Percentiles rank a stretch among this genome's conserved stretches.
These are phyloP conservation scores for Ivindomyrus marchei DNA, from an alignment of 2,113 vertebrate species.

Conservation along the genomic window DNA sequence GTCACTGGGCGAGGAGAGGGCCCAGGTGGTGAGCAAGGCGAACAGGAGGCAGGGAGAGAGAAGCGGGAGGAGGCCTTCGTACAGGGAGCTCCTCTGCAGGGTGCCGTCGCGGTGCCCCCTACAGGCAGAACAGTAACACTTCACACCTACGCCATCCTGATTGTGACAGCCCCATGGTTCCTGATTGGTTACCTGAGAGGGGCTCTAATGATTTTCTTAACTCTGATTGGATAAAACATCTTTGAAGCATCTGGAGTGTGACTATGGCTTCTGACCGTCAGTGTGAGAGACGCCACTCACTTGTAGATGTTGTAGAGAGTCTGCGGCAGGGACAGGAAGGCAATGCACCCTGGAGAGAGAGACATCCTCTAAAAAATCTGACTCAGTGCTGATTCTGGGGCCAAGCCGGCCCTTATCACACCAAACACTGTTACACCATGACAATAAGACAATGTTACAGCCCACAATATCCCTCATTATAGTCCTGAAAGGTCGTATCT, in stretches of 20 bases:
- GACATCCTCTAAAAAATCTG: neutral
- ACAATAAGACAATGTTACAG: neutral
- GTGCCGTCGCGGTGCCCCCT: slow-evolving; percentile 48
- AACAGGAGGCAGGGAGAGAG: slow-evolving; percentile 47
- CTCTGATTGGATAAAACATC: neutral
- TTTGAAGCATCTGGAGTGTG: neutral
- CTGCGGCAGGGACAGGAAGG: slow-evolving; percentile 48
- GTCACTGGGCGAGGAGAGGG: slow-evolving; percentile 42
- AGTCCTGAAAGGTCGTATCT: neutral
- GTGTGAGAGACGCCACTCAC: slow-evolving; percentile 31
- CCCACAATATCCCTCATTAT: neutral
- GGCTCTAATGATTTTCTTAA: neutral
- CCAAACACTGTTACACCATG: neutral
- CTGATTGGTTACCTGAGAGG: too few species aligned
- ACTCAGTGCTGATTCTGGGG: neutral
- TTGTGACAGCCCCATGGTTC: neutral
- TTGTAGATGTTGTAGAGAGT: slow-evolving; percentile 47
- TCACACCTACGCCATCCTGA: neutral
- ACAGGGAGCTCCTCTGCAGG: slow-evolving; percentile 43
- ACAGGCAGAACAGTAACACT: neutral
- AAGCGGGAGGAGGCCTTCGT: slow-evolving; percentile 48
- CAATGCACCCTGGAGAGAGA: slow-evolving; percentile 44
- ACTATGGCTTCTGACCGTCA: neutral
- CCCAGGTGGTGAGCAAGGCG: slow-evolving; percentile 44
- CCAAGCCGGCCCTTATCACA: neutral